phyloP scores from a whole-genome alignment of 2,113 vertebrate genomes.

The Jaculus jaculus region DNA sequence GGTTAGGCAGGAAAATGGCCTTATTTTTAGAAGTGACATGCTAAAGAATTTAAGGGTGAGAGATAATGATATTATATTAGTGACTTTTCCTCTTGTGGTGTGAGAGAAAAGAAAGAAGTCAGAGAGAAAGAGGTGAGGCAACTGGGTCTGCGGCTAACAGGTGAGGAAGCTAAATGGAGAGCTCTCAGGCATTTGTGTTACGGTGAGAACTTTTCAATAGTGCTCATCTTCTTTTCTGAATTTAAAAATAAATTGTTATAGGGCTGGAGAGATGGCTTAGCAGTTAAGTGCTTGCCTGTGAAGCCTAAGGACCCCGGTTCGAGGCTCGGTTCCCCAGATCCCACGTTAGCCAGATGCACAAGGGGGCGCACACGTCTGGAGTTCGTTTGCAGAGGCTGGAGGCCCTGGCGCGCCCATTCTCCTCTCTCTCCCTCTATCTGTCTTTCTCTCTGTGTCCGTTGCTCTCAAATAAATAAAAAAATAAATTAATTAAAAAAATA shows the following conservation, averaged over 20 bases:
- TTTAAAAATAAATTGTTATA: neutral
- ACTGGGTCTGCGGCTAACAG: neutral
- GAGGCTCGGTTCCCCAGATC: too few species aligned
- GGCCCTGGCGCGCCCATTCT: too few species aligned
- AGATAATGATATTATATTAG: neutral
- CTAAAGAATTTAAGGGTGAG: neutral
- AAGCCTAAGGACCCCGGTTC: too few species aligned
- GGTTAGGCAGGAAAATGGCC: neutral
- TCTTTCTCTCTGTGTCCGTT: too few species aligned
- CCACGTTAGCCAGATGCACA: too few species aligned
- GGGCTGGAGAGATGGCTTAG: too few species aligned
- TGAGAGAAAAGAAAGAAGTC: neutral
- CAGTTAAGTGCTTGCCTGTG: too few species aligned
- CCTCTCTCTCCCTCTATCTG: too few species aligned
- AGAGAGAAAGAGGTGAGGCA: neutral
- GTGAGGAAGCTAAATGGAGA: neutral
- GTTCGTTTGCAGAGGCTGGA: too few species aligned
- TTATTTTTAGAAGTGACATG: constrained; percentile 2
- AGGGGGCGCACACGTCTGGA: too few species aligned
- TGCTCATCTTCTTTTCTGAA: neutral
- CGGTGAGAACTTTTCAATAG: constrained; percentile 1
- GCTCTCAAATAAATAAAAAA: too few species aligned
- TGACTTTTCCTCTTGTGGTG: neutral
- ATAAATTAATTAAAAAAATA: too few species aligned
- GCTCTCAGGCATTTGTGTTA: neutral